Percentiles rank a stretch among this genome's conserved stretches.
Evolutionary conservation across 2,888 invertebrate genomes (phyloP).

Genomic region (Catocala nupta): DNA sequence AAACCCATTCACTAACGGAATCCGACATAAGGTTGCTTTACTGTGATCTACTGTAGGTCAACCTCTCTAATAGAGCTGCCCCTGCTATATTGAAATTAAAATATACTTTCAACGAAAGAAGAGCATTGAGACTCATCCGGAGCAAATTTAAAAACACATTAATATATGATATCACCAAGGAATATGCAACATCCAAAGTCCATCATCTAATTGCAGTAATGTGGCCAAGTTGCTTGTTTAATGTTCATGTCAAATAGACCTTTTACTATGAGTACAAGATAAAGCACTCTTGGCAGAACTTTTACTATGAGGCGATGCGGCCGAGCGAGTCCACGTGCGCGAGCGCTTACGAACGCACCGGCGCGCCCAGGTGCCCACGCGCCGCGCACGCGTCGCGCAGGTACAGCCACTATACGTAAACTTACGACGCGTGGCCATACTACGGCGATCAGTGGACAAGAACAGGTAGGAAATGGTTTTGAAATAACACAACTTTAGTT

Average conservation of each 20-base stretch:
- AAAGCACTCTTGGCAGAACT: slow-evolving; percentile 53
- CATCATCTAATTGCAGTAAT: background rate
- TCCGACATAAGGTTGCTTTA: too few species aligned
- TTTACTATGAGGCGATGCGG: slow-evolving; percentile 52
- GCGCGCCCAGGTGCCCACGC: slow-evolving; percentile 72
- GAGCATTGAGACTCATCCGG: too few species aligned
- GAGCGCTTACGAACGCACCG: slow-evolving; percentile 54
- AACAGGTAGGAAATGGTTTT: slow-evolving; percentile 17
- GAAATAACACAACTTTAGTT: background rate
- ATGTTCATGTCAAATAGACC: slow-evolving; percentile 32
- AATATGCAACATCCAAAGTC: too few species aligned
- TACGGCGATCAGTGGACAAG: slow-evolving; percentile 27
- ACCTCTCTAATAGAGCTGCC: too few species aligned
- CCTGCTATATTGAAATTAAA: too few species aligned
- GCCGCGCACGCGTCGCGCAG: slow-evolving; percentile 52
- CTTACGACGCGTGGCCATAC: slow-evolving; percentile 60
- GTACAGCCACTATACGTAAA: slow-evolving; percentile 24
- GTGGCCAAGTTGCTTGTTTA: background rate
- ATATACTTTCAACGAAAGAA: too few species aligned
- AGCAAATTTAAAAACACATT: too few species aligned
- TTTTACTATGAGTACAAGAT: slow-evolving; percentile 57
- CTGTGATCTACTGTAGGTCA: too few species aligned
- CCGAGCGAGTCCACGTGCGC: slow-evolving; percentile 71
- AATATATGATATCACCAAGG: too few species aligned
- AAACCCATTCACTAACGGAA: too few species aligned